phyloP scores from a whole-genome alignment of 1,140 invertebrate genomes.

The Sitobion miscanthi region DNA sequence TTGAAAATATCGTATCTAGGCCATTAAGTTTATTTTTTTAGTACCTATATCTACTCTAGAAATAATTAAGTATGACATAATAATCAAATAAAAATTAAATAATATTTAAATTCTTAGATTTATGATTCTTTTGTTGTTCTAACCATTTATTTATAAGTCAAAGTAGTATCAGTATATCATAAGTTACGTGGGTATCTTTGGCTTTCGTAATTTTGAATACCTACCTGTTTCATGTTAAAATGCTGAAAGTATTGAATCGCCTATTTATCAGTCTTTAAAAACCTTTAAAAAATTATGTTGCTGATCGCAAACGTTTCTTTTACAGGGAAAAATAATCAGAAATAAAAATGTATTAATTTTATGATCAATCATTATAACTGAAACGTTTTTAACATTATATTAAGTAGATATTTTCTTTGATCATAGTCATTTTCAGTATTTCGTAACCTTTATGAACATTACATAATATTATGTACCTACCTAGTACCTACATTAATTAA shows the following conservation, averaged over 20 bases:
- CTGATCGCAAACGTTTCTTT: not conserved
- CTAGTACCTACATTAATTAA: not conserved
- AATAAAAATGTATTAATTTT: not conserved
- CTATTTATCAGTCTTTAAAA: not conserved
- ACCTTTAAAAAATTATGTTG: not conserved
- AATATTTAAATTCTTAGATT: too few relatives aligned
- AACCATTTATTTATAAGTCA: not conserved
- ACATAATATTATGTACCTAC: not conserved
- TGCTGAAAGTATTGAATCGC: not conserved
- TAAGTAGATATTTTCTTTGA: not conserved
- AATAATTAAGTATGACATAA: not conserved
- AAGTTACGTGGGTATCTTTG: not conserved
- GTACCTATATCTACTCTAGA: not conserved
- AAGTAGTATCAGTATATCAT: not conserved
- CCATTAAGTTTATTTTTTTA: not conserved
- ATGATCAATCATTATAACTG: not conserved
- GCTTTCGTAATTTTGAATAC: not conserved
- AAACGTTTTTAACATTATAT: not conserved
- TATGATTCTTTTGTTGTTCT: not conserved
- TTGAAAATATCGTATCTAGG: not conserved
- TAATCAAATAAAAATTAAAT: not conserved
- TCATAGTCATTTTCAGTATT: not conserved
- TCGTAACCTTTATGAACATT: not conserved
- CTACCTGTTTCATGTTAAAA: not conserved
- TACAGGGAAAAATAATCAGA: too few relatives aligned